Evolutionary conservation across 2,797 vertebrate species (phyloP).

Genomic region (Eulemur mongoz): DNA sequence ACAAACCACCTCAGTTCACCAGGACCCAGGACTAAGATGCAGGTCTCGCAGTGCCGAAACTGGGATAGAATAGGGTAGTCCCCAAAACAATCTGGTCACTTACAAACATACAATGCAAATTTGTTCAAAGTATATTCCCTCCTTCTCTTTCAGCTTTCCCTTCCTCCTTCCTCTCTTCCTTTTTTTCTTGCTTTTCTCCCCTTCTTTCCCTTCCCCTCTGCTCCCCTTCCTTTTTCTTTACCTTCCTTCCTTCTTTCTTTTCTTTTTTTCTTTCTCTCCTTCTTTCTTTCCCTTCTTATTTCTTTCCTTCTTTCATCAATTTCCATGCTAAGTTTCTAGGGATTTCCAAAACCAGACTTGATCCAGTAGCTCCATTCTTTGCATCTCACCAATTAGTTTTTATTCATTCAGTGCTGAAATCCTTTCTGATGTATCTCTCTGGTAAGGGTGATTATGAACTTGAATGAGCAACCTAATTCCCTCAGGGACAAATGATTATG

Average conservation of each 20-base stretch:
- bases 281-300: too few species aligned
- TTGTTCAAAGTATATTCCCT: neutral
- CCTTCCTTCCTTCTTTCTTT: too few species aligned
- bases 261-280: too few species aligned
- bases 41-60: neutral
- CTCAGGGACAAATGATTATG: neutral
- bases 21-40: neutral
- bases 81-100: neutral
- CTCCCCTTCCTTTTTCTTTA: accelerated
- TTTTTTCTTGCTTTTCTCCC: accelerated
- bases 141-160: accelerated
- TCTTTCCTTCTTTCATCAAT: neutral
- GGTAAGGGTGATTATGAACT: neutral
- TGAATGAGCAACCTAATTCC: neutral
- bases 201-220: accelerated
- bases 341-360: neutral
- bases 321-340: neutral
- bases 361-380: neutral
- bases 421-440: neutral
- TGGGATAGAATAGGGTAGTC: neutral
- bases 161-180: accelerated
- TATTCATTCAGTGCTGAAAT: neutral
- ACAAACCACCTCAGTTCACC: neutral
- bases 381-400: neutral
- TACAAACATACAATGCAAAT: neutral